Evolutionary conservation across 2,888 invertebrate genomes (phyloP), one percentile per base, ranked within the genome.

Genomic region (Aromia moschata): DNA sequence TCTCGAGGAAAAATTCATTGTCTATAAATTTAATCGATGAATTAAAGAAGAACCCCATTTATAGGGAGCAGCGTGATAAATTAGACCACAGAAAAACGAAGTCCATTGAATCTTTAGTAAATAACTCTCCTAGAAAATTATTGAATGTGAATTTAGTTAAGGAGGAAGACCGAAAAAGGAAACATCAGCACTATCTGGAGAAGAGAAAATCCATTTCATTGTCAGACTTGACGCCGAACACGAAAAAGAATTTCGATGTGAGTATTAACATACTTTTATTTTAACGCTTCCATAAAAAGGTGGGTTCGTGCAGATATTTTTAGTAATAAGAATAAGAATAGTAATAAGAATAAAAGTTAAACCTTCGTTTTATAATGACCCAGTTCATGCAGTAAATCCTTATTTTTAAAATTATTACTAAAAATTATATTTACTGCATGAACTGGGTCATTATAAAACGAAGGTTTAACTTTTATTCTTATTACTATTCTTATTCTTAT

Each of bases 1-100:
- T 62, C 55, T 56, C 56, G 7, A 58, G 58, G 49, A 45, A 43
- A 43, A 51, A 49, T 38, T 65, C 65, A 2, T n/a, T 55, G 18
- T 65, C 65, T 9, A 37, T 41, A 33, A 46, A 58, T 45, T 45
- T 65, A 16, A 55, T 65, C 36, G 44, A 65, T 37, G 65, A 65
- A 47, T 37, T 65, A 7, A 44, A 60, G 18, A 54, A 51, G 7
- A 58, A 54, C 30, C 10, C 51, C 16, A 37, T 60, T n/a, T 65
- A 60, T 38, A 56, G 18, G 30, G 49, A 53, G n/a, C 65, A 65
- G 38, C 44, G 54, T 46, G 31, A 44, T 10, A 60, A 58, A 49
- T 25, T 62, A 15, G 60, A 62, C 12, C 43, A 49, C 11, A 55
- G 62, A 20, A 65, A 65, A 53, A 56, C 62, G 5, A 60, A 56